A percentile compares a stretch with the other conserved stretches of the same genome.
phyloP scores from a whole-genome alignment of 2,888 invertebrate species.

The Therioaphis trifolii region DNA sequence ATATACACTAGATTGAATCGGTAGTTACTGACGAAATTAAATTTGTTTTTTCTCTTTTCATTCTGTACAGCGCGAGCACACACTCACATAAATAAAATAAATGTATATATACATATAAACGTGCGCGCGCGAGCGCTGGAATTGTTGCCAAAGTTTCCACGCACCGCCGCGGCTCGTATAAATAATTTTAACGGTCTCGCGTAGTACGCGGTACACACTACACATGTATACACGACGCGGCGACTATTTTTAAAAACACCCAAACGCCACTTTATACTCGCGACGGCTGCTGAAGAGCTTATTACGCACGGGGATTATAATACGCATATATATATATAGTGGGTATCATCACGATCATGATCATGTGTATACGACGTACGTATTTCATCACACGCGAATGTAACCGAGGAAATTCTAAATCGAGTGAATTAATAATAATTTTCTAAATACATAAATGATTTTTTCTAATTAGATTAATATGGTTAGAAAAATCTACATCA shows the following conservation, averaged over 20 bases:
- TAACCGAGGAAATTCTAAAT: no score
- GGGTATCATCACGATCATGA: no score
- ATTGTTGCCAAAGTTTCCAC: conserved; percentile 61
- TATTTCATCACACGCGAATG: no score
- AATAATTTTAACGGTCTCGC: conserved; percentile 54
- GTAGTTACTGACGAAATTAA: not conserved
- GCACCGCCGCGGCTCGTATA: conserved; percentile 39
- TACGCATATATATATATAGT: no score
- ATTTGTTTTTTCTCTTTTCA: conserved; percentile 19
- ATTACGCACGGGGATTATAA: no score
- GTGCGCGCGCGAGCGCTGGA: conserved; percentile 35
- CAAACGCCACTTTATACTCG: conserved; percentile 37
- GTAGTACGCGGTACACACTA: not conserved
- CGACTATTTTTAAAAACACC: conserved; percentile 60
- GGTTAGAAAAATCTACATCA: no score
- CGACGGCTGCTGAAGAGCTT: no score
- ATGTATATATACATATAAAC: not conserved
- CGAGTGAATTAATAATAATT: no score
- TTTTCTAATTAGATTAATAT: no score
- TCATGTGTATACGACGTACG: no score
- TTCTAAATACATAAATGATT: no score
- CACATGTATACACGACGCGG: not conserved
- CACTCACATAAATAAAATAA: not conserved
- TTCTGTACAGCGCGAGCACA: not conserved
- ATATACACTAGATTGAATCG: no score